Conservation (phyloP, 2,888 invertebrate species). For the Parnassius glacialis region DNA sequence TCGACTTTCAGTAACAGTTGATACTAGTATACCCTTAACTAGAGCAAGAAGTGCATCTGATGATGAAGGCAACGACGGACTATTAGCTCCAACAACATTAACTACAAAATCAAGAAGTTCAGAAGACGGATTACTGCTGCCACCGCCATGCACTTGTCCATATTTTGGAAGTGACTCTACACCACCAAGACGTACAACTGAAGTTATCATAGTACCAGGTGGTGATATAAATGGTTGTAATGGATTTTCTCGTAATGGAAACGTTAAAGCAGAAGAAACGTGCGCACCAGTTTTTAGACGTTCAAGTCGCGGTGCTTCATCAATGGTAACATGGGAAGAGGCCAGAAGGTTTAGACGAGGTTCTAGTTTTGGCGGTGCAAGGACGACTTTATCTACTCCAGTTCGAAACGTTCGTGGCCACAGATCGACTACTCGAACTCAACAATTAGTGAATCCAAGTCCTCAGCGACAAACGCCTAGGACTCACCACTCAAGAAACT, state of each 20-base stretch:
- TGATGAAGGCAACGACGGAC: conserved; percentile 66
- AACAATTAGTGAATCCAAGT: conserved; percentile 54
- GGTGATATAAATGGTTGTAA: conserved; percentile 74
- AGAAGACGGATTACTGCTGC: conserved; percentile 80
- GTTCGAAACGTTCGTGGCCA: conserved; percentile 59
- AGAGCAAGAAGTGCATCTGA: conserved; percentile 71
- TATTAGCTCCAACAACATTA: conserved; percentile 59
- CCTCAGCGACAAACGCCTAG: conserved; percentile 80
- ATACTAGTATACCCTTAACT: conserved; percentile 57
- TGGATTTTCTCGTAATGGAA: conserved; percentile 61
- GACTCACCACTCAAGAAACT: conserved; percentile 88
- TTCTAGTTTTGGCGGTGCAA: conserved; percentile 86
- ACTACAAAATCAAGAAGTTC: conserved; percentile 71
- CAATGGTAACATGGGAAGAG: conserved; percentile 89
- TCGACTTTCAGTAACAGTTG: conserved; percentile 63
- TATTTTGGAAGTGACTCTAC: conserved; percentile 87
- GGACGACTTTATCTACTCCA: conserved; percentile 82
- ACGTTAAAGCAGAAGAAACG: conserved; percentile 60
- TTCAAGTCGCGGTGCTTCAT: conserved; percentile 84
- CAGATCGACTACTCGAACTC: conserved; percentile 55
- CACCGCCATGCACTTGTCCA: conserved; percentile 90
- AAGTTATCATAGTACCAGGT: conserved; percentile 77
- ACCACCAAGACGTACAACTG: conserved; percentile 72
- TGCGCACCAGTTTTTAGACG: conserved; percentile 75
- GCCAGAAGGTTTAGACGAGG: conserved; percentile 83